Percentiles rank a stretch among this genome's conserved stretches.
Evolutionary conservation across 2,113 vertebrate species (phyloP).

Genomic region (Lagopus muta): DNA sequence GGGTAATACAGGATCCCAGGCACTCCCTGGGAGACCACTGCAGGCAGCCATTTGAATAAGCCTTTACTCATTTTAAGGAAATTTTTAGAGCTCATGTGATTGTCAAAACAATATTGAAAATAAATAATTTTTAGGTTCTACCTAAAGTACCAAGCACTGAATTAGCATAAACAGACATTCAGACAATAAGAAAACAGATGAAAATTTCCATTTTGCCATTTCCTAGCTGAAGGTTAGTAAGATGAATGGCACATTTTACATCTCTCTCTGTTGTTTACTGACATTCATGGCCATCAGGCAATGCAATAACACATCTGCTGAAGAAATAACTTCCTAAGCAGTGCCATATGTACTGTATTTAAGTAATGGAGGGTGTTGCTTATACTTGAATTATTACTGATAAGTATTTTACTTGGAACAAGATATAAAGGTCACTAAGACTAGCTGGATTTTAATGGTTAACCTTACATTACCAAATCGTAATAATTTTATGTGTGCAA

Average conservation of each 20-base stretch:
- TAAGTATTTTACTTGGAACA: neutral
- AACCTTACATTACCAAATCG: neutral
- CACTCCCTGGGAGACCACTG: neutral
- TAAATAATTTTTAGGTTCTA: neutral
- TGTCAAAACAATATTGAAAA: neutral
- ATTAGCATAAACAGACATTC: neutral
- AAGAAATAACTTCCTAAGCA: slow-evolving; percentile 10
- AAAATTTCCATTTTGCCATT: neutral
- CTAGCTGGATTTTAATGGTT: neutral
- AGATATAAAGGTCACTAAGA: neutral
- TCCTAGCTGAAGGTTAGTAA: neutral
- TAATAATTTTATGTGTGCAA: neutral
- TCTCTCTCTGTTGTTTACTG: neutral
- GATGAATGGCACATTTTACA: neutral
- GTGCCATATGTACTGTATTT: neutral
- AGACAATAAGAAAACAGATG: neutral
- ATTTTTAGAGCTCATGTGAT: neutral
- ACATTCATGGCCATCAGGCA: neutral
- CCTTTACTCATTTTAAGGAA: neutral
- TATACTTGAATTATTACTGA: neutral
- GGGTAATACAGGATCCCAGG: neutral
- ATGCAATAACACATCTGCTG: neutral
- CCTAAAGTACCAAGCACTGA: neutral
- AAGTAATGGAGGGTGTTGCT: neutral
- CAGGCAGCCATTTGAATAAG: neutral